These are phyloP conservation scores for Amphibalanus amphitrite DNA, from an alignment of 1,140 invertebrate species.

Conservation along the genomic window DNA sequence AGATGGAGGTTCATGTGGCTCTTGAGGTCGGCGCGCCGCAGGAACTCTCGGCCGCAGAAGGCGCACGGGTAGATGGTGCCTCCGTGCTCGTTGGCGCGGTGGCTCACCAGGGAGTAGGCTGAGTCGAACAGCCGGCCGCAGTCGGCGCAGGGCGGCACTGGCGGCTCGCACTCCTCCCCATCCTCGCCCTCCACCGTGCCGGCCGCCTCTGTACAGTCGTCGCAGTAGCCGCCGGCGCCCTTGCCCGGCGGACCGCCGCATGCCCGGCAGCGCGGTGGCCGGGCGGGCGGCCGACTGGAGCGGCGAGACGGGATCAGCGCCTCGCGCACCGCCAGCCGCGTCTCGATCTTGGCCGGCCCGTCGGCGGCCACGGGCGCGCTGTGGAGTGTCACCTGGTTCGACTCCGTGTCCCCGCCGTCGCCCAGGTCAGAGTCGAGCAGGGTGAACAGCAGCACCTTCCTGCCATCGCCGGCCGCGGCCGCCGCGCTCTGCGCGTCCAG, in stretches of 20 bases:
- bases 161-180: background rate
- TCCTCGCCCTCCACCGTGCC: too few species aligned
- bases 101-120: constrained; percentile 7
- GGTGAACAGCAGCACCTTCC: background rate
- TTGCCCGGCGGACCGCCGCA: constrained; percentile 11
- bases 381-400: background rate
- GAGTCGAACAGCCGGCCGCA: constrained; percentile 12
- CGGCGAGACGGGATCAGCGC: constrained; percentile 15
- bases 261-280: constrained; percentile 10
- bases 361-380: background rate
- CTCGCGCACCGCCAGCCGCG: constrained; percentile 14
- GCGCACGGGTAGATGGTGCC: constrained; percentile 14
- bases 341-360: constrained; percentile 9
- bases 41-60: constrained; percentile 19
- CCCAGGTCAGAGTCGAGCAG: background rate
- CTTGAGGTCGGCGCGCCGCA: constrained; percentile 24
- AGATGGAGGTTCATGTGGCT: constrained; percentile 32
- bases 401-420: too few species aligned
- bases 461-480: too few species aligned
- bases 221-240: background rate
- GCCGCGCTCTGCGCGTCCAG: too few species aligned
- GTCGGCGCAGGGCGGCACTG: constrained; percentile 12
- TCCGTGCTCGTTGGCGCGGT: constrained; percentile 11
- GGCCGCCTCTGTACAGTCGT: background rate
- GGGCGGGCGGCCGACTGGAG: constrained; percentile 5